Evolutionary conservation across 2,113 vertebrate genomes (phyloP).

Genomic region (Passer montanus): DNA sequence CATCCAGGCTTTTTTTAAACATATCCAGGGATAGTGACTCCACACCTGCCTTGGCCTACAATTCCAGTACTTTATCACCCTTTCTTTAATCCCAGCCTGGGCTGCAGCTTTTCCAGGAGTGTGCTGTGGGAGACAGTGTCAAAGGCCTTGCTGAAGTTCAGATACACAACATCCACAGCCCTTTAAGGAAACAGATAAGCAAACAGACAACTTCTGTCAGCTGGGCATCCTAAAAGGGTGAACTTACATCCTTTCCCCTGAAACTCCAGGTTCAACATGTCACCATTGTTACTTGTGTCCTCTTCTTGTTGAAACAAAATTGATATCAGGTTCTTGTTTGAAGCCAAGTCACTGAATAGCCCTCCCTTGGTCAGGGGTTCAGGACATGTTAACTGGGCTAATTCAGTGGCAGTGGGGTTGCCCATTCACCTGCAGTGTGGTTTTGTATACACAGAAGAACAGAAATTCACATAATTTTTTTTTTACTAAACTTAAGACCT

Average conservation of each 20-base stretch:
- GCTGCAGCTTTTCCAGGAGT: not conserved
- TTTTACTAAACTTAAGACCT: not conserved
- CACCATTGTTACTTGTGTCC: not conserved
- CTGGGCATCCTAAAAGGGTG: not conserved
- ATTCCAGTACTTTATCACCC: not conserved
- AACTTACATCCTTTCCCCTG: not conserved
- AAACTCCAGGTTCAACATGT: not conserved
- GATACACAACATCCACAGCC: not conserved
- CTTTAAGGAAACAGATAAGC: not conserved
- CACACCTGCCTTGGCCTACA: accelerated
- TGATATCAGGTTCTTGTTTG: not conserved
- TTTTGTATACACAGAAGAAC: not conserved
- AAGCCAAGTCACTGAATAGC: not conserved
- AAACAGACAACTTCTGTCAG: not conserved
- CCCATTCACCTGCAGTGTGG: accelerated
- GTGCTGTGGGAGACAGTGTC: not conserved
- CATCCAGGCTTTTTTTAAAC: not conserved
- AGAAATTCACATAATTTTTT: not conserved
- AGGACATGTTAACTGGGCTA: not conserved
- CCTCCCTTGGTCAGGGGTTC: not conserved
- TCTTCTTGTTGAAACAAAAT: not conserved
- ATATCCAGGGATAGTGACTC: not conserved
- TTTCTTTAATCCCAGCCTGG: not conserved
- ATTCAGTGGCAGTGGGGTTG: not conserved
- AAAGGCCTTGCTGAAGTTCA: not conserved